Conservation (phyloP, 1,140 invertebrate species). For the Euborellia annulipes region DNA sequence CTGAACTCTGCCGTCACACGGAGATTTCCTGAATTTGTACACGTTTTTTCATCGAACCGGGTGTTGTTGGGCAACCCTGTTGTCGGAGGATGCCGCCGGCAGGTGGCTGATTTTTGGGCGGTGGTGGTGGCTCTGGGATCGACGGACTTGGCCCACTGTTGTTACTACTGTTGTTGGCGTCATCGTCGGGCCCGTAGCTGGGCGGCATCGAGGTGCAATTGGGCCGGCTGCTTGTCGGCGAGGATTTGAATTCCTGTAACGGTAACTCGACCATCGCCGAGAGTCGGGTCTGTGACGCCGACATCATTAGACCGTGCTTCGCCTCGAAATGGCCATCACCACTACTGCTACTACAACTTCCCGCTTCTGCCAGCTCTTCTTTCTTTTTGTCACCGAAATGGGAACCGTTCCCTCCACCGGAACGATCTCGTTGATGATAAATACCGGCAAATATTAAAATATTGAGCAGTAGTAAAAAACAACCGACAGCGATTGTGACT, state of each 20-base stretch:
- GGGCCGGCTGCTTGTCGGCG: slow-evolving; percentile 33
- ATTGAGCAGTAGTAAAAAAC: slow-evolving; percentile 74
- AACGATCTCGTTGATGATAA: slow-evolving; percentile 71
- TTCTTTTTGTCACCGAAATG: slow-evolving; percentile 41
- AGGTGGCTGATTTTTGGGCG: slow-evolving; percentile 7
- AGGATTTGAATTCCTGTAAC: slow-evolving; percentile 45
- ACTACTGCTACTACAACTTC: slow-evolving; percentile 34
- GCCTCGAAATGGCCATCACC: slow-evolving; percentile 38
- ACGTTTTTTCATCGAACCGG: slow-evolving; percentile 60
- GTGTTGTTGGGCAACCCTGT: slow-evolving; percentile 32
- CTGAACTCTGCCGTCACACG: slow-evolving; percentile 45
- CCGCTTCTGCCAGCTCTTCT: slow-evolving; percentile 52
- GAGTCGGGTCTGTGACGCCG: slow-evolving; percentile 40
- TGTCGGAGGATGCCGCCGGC: slow-evolving; percentile 41
- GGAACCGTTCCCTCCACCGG: slow-evolving; percentile 25
- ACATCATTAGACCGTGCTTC: slow-evolving; percentile 32
- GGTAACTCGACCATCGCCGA: slow-evolving; percentile 44
- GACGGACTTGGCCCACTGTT: slow-evolving; percentile 14
- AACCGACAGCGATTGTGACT: slow-evolving; percentile 86
- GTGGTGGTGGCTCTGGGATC: slow-evolving; percentile 27
- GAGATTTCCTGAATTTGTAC: slow-evolving; percentile 79
- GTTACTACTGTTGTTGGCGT: slow-evolving; percentile 24
- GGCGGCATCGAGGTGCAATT: slow-evolving; percentile 34
- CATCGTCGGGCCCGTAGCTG: slow-evolving; percentile 31
- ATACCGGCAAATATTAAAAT: slow-evolving; percentile 88